Base-by-base conservation (phyloP, 2,113 vertebrate species). In the Hucho hucho region DNA sequence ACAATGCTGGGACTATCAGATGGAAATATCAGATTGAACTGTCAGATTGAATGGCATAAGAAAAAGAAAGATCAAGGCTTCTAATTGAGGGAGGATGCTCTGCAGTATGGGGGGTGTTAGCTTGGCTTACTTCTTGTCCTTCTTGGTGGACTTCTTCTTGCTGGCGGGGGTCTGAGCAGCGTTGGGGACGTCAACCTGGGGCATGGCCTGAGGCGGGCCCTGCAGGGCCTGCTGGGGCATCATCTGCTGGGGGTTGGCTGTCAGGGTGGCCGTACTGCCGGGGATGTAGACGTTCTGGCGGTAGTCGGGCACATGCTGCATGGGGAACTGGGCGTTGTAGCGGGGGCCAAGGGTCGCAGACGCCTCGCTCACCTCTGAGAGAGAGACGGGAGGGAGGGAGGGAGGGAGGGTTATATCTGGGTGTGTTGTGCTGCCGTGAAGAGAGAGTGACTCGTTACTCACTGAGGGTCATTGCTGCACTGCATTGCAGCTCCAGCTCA, bases 271-370 rank as follows among this genome's bases (percentile, higher is more conserved):
- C 0, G 96, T 98, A 92, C 96, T 98, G 78, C 98, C 98, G 0
- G 97, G 97, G 92, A 99, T 98, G 94, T 98, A 99, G 87, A 98
- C 97, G 0, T 98, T 99, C 93, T 99, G 98, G 74, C 97, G 92
- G 87, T 99, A 99, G 85, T 99, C 97, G 0, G 97, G 97, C 71
- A 98, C 96, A 0, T 99, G 98, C 92, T 98, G 97, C 89, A 98
- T 93, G 79, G 97, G 98, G 93, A 98, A 98, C 92, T 99, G 97
- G 59, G 97, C 97, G 78, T 96, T 95, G 6, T 99, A 99, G 86
- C 97, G 95, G 68, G 95, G 95, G 0, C 93, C 94, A 0, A 94
- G 90, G 32, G 96, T 98, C 4, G 95, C 95, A 29, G 94, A 96
- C 47, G 94, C 95, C 25, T 98, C 97, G 47, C 94, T 95, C 11